A percentile compares a stretch with the other conserved stretches of the same genome.
These are phyloP conservation scores for Netelia inedita DNA, from an alignment of 2,888 invertebrate species.

Conservation along the genomic window DNA sequence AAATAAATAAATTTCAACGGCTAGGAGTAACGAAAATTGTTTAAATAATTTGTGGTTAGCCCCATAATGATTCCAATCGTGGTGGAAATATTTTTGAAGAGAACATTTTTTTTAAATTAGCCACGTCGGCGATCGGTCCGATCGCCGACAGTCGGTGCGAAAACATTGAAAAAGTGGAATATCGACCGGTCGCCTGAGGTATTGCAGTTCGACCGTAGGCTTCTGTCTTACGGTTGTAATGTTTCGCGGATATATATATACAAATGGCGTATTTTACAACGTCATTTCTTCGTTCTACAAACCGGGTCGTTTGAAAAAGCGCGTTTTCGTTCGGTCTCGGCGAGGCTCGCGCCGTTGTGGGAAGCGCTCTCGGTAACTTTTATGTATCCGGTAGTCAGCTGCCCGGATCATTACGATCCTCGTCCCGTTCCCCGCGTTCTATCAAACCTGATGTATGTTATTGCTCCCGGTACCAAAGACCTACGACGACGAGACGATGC, in stretches of 20 bases:
- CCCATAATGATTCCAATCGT: no score
- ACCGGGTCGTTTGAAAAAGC: constrained; percentile 29
- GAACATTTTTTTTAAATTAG: background rate
- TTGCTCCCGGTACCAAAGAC: constrained; percentile 60
- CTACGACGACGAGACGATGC: constrained; percentile 48
- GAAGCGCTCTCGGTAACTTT: constrained; percentile 68
- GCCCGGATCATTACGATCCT: constrained; percentile 67
- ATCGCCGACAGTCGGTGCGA: background rate
- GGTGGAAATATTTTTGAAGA: background rate
- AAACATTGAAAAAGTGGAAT: background rate
- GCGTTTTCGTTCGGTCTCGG: constrained; percentile 14
- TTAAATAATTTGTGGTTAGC: no score
- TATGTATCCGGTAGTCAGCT: constrained; percentile 70
- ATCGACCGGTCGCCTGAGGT: background rate
- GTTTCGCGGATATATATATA: background rate
- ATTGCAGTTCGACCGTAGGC: background rate
- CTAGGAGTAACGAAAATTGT: no score
- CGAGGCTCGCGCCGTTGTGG: constrained; percentile 51
- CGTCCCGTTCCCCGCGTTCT: constrained; percentile 19
- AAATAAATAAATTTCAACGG: no score
- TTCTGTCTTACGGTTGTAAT: background rate
- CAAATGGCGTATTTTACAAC: constrained; percentile 15
- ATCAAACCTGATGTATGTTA: constrained; percentile 68
- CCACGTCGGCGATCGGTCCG: background rate
- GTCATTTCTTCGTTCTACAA: constrained; percentile 39